Evolutionary conservation across 2,113 vertebrate genomes (phyloP).

Genomic region (Psilopogon haemacephalus): DNA sequence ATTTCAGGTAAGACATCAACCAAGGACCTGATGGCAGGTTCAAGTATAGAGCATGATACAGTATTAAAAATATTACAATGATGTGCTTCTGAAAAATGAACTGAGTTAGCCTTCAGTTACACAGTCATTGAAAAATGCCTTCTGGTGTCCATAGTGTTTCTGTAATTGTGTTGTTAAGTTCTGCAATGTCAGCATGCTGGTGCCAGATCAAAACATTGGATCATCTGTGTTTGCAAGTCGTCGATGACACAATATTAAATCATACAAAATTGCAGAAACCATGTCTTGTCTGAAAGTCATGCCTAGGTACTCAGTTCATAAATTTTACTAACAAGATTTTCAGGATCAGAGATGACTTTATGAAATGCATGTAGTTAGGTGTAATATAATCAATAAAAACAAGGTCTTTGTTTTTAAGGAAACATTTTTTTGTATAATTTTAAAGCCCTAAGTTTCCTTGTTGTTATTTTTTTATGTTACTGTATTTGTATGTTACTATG

Average conservation of each 20-base stretch:
- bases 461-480: neutral
- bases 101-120: conserved; percentile 26
- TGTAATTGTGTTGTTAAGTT: neutral
- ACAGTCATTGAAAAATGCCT: neutral
- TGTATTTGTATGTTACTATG: neutral
- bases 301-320: neutral
- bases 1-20: conserved; percentile 64
- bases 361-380: neutral
- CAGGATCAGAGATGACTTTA: neutral
- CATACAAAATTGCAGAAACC: neutral
- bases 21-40: conserved; percentile 57
- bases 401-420: neutral
- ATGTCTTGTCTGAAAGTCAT: neutral
- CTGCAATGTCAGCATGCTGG: neutral
- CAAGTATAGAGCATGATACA: conserved; percentile 61
- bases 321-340: neutral
- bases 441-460: neutral
- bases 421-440: neutral
- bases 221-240: neutral
- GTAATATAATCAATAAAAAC: neutral
- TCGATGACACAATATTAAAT: neutral
- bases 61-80: conserved; percentile 30
- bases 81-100: conserved; percentile 15
- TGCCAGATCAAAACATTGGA: neutral
- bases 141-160: conserved; percentile 46